phyloP scores from a whole-genome alignment of 2,888 invertebrate species.

The Hedychridium roseum region DNA sequence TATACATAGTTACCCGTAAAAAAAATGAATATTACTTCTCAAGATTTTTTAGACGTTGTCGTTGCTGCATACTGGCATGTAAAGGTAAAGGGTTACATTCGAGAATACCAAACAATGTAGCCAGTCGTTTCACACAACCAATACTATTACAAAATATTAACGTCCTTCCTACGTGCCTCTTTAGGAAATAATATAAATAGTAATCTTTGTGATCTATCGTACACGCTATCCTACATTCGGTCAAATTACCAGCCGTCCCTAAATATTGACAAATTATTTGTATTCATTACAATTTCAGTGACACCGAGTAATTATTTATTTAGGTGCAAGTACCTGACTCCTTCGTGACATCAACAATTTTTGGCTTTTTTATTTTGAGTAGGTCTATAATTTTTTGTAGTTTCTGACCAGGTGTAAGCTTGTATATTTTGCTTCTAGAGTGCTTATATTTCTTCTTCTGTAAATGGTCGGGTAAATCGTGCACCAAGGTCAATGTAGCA shows the following conservation, averaged over 20 bases:
- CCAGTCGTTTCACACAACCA: slow-evolving; percentile 85
- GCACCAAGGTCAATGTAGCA: slow-evolving; percentile 92
- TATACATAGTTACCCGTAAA: too few relatives aligned
- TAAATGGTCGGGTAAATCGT: slow-evolving; percentile 81
- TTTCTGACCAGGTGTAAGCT: slow-evolving; percentile 79
- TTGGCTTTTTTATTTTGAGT: slow-evolving; percentile 87
- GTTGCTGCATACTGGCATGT: slow-evolving; percentile 92
- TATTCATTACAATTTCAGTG: neutral
- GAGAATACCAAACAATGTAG: slow-evolving; percentile 74
- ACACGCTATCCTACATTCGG: slow-evolving; percentile 85
- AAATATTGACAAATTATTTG: slow-evolving; percentile 8
- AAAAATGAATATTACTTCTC: slow-evolving; percentile 70
- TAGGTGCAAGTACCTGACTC: slow-evolving; percentile 68
- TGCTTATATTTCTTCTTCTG: slow-evolving; percentile 66
- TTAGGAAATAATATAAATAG: slow-evolving; percentile 89
- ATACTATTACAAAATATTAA: slow-evolving; percentile 95
- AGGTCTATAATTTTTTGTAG: slow-evolving; percentile 79
- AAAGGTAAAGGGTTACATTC: slow-evolving; percentile 79
- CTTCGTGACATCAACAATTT: slow-evolving; percentile 91
- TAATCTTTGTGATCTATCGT: slow-evolving; percentile 86
- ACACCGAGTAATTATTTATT: slow-evolving; percentile 1
- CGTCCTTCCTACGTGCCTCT: slow-evolving; percentile 86
- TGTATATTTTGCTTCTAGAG: slow-evolving; percentile 67
- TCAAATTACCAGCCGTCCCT: slow-evolving; percentile 85
- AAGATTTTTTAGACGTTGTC: slow-evolving; percentile 91